phyloP scores from a whole-genome alignment of 2,113 vertebrate genomes.

The Oryzias javanicus region DNA sequence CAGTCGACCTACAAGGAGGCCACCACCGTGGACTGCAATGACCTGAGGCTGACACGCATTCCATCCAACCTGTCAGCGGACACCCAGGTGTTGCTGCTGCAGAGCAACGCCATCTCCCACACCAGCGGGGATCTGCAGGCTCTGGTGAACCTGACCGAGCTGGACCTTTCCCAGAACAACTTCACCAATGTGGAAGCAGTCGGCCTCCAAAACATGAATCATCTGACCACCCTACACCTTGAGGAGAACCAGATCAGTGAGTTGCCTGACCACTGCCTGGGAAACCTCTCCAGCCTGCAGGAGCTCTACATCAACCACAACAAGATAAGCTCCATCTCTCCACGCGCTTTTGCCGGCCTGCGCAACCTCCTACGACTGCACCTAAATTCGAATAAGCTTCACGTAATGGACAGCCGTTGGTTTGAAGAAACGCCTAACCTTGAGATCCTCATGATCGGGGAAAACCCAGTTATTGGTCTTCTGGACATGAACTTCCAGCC shows the following conservation, averaged over 20 bases:
- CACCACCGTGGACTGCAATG: constrained; percentile 96
- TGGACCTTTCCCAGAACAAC: constrained; percentile 97
- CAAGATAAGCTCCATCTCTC: constrained; percentile 90
- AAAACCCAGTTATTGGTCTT: constrained; percentile 95
- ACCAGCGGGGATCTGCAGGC: constrained; percentile 86
- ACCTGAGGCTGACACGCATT: constrained; percentile 88
- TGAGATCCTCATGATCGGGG: constrained; percentile 98
- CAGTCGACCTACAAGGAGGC: constrained; percentile 97
- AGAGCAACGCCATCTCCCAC: constrained; percentile 92
- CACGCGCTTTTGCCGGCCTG: constrained; percentile 89
- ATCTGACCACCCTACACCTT: constrained; percentile 91
- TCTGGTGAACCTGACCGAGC: constrained; percentile 91
- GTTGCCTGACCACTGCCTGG: constrained; percentile 89
- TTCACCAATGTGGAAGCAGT: constrained; percentile 89
- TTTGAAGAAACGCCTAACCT: constrained; percentile 93
- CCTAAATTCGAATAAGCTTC: constrained; percentile 93
- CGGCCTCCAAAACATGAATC: constrained; percentile 86
- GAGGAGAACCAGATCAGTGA: constrained; percentile 95
- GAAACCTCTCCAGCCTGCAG: constrained; percentile 89
- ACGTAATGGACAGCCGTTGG: constrained; percentile 92
- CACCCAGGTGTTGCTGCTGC: constrained; percentile 93
- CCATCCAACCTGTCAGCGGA: constrained; percentile 90
- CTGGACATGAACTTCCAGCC: constrained; percentile 95
- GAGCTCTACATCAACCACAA: constrained; percentile 99
- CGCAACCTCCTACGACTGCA: constrained; percentile 89